Base-by-base conservation (phyloP, 2,888 invertebrate species). In the Cheilosia grossa region DNA sequence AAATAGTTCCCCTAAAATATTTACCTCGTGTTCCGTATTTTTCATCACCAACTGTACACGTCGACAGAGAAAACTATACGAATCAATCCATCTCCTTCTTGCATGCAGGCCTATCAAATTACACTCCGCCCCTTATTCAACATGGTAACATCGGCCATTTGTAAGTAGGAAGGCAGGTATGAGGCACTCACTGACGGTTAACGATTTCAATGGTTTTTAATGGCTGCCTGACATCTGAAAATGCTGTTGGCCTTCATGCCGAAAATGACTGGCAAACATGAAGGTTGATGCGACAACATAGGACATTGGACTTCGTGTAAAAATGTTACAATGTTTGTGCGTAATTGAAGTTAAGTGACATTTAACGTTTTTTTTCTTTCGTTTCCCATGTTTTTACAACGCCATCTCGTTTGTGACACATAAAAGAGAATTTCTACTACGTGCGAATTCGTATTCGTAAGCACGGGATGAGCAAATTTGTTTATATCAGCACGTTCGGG, bases 331-430 rank as follows among this genome's bases (percentile, higher is more conserved):
- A 74, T 79, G 83, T 83, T 79, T 83, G 79, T 79, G 79, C 59
- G 69, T 79, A 74, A 83, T 79, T 83, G 83, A 83, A 83, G 74
- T 83, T 79, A 83, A 83, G 78, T 83, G 83, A 79, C 83, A 74
- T 74, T 79, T 83, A 74, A 74, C 56, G 70, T 64, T 66, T 79
- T 83, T 83, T 83, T 78, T 61, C 58, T 67, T 21, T 24, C 53
- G 40, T 47, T 40, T 27, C 27, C 27, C 70, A 42, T 64, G 73
- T 82, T 82, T 82, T 82, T 54, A 82, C 47, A 79, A 9, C 59
- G 66, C n/a, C 74, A 83, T 83, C 66, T 66, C 56, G 61, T 61
- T 42, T 42, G 42, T 24, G 47, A 19, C 54, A 66, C 79, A 66
- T 79, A 61, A 83, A 74, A 75, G 47, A 15, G 49, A 83, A 79